Evolutionary conservation across 2,113 vertebrate genomes (phyloP), one percentile per base, ranked within the genome.

Genomic region (Sminthopsis crassicaudata): DNA sequence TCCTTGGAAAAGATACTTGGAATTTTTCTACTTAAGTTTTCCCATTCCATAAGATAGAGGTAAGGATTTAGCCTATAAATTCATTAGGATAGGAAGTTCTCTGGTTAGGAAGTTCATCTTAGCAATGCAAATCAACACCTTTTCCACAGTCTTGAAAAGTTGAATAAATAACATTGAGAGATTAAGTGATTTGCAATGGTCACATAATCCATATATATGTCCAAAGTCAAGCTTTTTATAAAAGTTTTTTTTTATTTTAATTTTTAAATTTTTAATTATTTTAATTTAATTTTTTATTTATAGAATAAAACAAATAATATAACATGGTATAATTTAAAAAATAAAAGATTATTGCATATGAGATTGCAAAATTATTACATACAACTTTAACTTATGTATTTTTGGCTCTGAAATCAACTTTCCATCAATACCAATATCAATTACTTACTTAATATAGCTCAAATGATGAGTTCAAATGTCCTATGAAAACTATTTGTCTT

Each of bases 381-480:
- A 30, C 27, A 30, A 84, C 67, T 84, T 84, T 19, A 84, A 84
- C 67, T 23, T n/a, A 84, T 1, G 16, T 42, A 6, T 42, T 84
- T n/a, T 19, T 84, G 67, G 19, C 7, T 42, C n/a, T 84, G 16
- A 84, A 16, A 7, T 84, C 19, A 42, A 84, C 6, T 84, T 84
- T 84, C 67, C 19, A 84, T n/a, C 16, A 84, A 84, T 84, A 23
- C n/a, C 67, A 84, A 8, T 84, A 42, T 19, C 6, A 84, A 42
- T 93, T 88, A 51, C 16, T 94, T 94, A 22, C 30, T 30, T 48
- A 23, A 23, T 91, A 36, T 57, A 90, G 27, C 36, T 9, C 27
- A 95, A n/a, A 88, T 48, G 91, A 25, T 67, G 48, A 94, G 76
- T n/a, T 92, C 93, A 96, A 84, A 55, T 89, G 92, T 90, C 50